Conservation (phyloP, 2,888 invertebrate species). For the Nomada fucata region DNA sequence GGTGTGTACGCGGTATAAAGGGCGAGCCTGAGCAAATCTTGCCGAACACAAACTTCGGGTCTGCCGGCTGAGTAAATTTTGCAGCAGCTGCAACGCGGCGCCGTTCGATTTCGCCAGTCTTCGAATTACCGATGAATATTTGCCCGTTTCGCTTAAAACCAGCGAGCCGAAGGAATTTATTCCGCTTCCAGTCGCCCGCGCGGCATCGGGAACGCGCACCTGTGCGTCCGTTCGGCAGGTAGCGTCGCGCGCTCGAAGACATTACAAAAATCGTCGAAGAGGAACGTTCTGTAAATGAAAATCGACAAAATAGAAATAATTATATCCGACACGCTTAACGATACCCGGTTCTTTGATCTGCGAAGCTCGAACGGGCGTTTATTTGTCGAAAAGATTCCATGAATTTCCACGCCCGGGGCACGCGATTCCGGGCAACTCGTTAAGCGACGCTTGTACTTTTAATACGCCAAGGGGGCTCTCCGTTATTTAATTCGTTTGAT, state of each 20-base stretch:
- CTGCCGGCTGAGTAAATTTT: slow-evolving; percentile 53
- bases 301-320: no score
- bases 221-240: slow-evolving; percentile 3
- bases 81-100: slow-evolving; percentile 47
- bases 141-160: slow-evolving; percentile 39
- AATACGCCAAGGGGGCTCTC: neutral
- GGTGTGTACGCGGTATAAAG: slow-evolving; percentile 61
- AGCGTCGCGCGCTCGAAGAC: slow-evolving; percentile 19
- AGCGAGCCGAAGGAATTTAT: slow-evolving; percentile 16
- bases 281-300: slow-evolving; percentile 26
- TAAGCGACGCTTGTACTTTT: neutral
- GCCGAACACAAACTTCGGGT: slow-evolving; percentile 59
- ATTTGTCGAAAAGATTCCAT: neutral
- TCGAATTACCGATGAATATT: slow-evolving; percentile 48
- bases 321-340: no score
- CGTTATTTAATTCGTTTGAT: neutral
- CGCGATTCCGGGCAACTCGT: neutral
- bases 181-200: neutral
- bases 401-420: neutral
- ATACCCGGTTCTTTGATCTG: no score
- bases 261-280: slow-evolving; percentile 14
- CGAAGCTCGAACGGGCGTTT: neutral
- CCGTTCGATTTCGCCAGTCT: neutral
- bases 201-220: no score
- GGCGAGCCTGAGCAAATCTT: slow-evolving; percentile 66